phyloP scores from a whole-genome alignment of 2,888 invertebrate species.

The Quadroppia sp. region DNA sequence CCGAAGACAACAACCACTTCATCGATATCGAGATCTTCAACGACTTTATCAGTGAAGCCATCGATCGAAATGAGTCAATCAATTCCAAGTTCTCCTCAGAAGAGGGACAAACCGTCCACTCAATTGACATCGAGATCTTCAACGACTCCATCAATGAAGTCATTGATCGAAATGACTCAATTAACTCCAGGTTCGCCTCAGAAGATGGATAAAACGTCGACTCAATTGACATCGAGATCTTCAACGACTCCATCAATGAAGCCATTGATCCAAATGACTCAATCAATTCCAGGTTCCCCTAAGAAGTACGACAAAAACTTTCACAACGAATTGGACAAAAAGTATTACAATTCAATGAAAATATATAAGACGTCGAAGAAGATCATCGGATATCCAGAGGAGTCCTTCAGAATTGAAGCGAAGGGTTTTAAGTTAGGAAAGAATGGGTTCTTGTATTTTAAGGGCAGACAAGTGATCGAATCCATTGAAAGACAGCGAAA shows the following conservation, averaged over 20 bases:
- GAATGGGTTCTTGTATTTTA: not conserved
- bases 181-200: not conserved
- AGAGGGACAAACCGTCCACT: not conserved
- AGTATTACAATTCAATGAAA: slow-evolving; percentile 12
- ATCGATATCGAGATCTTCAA: no score
- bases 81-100: not conserved
- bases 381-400: not conserved
- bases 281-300: not conserved
- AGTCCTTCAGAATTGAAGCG: not conserved
- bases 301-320: not conserved
- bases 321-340: not conserved
- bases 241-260: not conserved
- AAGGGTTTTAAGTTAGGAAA: slow-evolving; percentile 3
- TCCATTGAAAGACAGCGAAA: not conserved
- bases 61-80: no score
- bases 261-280: not conserved
- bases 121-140: no score
- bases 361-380: not conserved
- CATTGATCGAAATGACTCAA: no score
- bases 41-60: no score
- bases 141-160: no score
- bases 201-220: not conserved
- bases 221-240: no score
- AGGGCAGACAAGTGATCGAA: not conserved
- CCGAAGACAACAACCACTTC: no score